These are phyloP conservation scores for Calypte anna DNA, from an alignment of 2,113 vertebrate genomes.

Conservation along the genomic window DNA sequence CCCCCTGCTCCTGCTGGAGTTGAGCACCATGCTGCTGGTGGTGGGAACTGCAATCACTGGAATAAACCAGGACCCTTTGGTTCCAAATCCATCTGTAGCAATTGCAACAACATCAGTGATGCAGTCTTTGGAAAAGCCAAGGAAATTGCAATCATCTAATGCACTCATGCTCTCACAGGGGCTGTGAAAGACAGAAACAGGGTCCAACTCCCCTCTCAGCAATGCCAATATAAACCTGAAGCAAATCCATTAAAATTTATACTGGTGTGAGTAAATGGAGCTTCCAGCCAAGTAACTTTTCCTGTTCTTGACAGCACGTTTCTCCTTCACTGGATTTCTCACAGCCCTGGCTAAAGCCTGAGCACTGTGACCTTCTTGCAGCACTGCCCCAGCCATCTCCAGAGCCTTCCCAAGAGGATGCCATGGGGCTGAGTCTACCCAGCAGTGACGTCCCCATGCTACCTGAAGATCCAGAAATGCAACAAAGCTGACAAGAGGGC, in stretches of 20 bases:
- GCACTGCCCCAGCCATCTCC: background rate
- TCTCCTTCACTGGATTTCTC: background rate
- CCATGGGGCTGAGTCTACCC: fast-evolving
- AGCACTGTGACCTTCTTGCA: background rate
- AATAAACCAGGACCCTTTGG: background rate
- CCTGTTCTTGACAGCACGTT: background rate
- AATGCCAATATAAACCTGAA: background rate
- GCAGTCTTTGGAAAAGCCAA: background rate
- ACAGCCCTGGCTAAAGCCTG: background rate
- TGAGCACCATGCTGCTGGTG: background rate
- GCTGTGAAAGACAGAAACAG: background rate
- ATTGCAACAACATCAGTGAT: background rate
- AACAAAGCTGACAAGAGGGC: background rate
- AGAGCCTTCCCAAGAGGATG: background rate
- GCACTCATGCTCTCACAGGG: background rate
- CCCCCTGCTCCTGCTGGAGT: background rate
- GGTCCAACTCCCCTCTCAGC: background rate
- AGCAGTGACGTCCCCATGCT: background rate
- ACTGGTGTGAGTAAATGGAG: background rate
- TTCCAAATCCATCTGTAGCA: background rate
- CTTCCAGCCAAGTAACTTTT: background rate
- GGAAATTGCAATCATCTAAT: background rate
- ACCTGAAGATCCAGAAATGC: background rate
- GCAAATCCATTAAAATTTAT: background rate
- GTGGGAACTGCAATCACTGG: fast-evolving